A percentile compares a stretch with the other conserved stretches of the same genome.
Evolutionary conservation across 2,888 invertebrate genomes (phyloP).

Genomic region (Himalopsyche japonica): DNA sequence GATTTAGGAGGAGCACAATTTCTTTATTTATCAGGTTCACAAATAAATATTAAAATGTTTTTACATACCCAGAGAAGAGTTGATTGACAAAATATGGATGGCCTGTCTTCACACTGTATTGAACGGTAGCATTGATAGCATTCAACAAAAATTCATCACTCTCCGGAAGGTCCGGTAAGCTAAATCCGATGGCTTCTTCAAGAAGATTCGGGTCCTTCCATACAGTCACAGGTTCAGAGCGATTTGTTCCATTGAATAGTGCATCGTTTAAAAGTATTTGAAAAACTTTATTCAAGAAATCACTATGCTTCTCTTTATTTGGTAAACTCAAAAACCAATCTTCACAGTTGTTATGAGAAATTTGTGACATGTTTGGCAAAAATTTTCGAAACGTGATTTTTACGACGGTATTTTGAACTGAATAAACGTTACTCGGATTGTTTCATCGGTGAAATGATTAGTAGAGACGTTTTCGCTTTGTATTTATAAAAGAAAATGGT

Average conservation of each 20-base stretch:
- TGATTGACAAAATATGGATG: conserved; percentile 63
- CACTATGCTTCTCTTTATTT: conserved; percentile 47
- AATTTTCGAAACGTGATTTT: not conserved
- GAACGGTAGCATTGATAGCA: conserved; percentile 53
- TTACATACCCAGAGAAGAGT: conserved; percentile 58
- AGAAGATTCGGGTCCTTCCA: conserved; percentile 58
- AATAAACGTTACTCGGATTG: not conserved
- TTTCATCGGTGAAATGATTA: not conserved
- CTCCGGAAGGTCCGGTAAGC: conserved; percentile 48
- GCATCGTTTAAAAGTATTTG: conserved; percentile 51
- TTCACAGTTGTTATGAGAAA: not conserved
- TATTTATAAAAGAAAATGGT: not conserved
- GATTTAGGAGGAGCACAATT: no score
- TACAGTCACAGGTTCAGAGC: conserved; percentile 53
- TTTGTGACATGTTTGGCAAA: not conserved
- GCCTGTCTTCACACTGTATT: conserved; percentile 62
- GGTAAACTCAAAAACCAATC: conserved; percentile 43
- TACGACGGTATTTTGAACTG: not conserved
- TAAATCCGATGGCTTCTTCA: conserved; percentile 50
- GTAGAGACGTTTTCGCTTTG: not conserved
- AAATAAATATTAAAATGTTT: not conserved
- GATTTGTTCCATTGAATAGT: conserved; percentile 49
- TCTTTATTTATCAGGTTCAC: not conserved
- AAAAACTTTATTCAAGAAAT: conserved; percentile 50
- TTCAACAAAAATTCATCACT: conserved; percentile 52